These are phyloP conservation scores for Corythaeola cristata DNA, from an alignment of 2,113 vertebrate species.

Conservation along the genomic window DNA sequence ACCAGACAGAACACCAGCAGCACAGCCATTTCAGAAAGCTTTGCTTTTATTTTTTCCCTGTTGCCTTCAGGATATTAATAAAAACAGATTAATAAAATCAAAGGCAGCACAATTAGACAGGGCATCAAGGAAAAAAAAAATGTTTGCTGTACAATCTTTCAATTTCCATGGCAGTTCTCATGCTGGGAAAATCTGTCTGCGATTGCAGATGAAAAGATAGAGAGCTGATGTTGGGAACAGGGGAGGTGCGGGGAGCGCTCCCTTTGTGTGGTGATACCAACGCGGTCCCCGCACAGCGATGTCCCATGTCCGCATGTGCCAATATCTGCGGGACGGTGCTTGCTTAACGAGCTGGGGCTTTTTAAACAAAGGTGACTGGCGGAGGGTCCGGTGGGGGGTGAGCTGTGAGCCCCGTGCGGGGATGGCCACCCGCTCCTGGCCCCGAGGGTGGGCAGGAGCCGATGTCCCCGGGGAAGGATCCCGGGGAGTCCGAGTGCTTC, in stretches of 20 bases:
- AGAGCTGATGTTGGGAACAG: conserved; percentile 39
- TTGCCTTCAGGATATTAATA: conserved; percentile 73
- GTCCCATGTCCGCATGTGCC: accelerated
- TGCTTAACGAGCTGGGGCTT: not conserved
- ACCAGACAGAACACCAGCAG: not conserved
- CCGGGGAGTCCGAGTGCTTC: not conserved
- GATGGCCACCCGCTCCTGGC: too few relatives aligned
- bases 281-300: not conserved
- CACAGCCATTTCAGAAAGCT: conserved; percentile 6
- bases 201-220: conserved; percentile 50
- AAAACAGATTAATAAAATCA: conserved; percentile 73
- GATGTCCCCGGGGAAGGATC: not conserved
- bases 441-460: not conserved
- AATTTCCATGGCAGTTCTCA: conserved; percentile 63
- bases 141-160: conserved; percentile 56
- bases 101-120: conserved; percentile 56
- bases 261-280: not conserved
- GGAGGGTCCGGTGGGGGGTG: not conserved
- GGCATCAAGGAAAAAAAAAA: conserved; percentile 46
- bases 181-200: conserved; percentile 69
- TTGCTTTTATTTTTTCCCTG: not conserved
- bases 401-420: accelerated
- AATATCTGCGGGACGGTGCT: not conserved
- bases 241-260: not conserved
- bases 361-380: accelerated